Evolutionary conservation across 2,888 invertebrate species (phyloP), one percentile per base, ranked within the genome.

Genomic region (Euphydryas editha): DNA sequence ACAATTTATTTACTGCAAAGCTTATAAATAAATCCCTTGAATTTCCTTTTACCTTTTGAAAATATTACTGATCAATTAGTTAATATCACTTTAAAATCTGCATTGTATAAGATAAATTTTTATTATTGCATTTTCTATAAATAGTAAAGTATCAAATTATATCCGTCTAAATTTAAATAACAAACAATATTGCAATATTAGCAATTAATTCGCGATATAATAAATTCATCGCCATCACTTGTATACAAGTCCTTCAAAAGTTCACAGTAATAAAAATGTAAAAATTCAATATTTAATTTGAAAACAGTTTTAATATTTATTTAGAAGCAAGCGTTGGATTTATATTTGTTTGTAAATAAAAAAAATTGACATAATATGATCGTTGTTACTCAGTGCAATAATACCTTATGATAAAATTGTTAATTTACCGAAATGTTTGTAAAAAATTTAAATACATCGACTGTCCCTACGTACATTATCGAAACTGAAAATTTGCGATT

Each of bases 111-210:
- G n/a, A n/a, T 2, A 30, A 5, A 30, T 30, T 30, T 2, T 11
- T 39, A 39, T 15, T 15, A 3, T 11, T 15, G 39, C 39, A 36
- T 36, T 7, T 36, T 36, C 10, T 39, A 11, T 39, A 39, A 39
- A 39, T 39, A 11, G 11, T 8, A 8, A 11, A 8, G 39, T 7
- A 2, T 39, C 17, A 24, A 24, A 51, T 6, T 7, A n/a, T 5
- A 7, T 51, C 49, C 21, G 49, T 24, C 24, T 13, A n/a, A 15
- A 44, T 15, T 44, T 51, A 51, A 51, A 24, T 51, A 13, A 11
- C 18, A 49, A 15, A 1, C 21, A 51, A 51, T 51, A 21, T 51
- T 15, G 49, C 49, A 47, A 47, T 47, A 51, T n/a, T 15, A 51
- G 21, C n/a, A 3, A 17, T 8, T 18, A 20, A 46, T 15, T 42